phyloP scores from a whole-genome alignment of 2,113 vertebrate species.

The Otolemur garnettii region DNA sequence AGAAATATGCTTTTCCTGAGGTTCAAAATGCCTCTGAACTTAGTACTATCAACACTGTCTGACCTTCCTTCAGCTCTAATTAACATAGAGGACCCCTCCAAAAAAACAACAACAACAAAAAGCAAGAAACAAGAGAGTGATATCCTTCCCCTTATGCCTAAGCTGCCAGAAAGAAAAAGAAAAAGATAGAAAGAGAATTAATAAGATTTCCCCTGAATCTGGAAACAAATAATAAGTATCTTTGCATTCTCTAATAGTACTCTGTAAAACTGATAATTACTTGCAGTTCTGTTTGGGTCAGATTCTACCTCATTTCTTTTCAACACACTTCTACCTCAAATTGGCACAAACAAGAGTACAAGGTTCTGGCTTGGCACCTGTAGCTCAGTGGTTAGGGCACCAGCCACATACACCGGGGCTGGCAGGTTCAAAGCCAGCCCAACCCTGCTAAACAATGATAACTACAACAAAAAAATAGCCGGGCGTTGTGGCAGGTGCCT shows the following conservation, averaged over 20 bases:
- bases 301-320: slow-evolving; percentile 73
- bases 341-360: slow-evolving; percentile 43
- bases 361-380: not conserved
- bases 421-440: too few species aligned
- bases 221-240: not conserved
- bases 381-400: too few species aligned
- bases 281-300: not conserved
- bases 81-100: not conserved
- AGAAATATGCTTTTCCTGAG: not conserved
- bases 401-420: too few species aligned
- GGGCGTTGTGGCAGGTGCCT: too few species aligned
- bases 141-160: not conserved
- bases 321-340: slow-evolving; percentile 69
- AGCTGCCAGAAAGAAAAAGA: not conserved
- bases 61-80: not conserved
- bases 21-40: not conserved
- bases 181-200: not conserved
- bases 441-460: too few species aligned
- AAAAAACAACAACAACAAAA: not conserved
- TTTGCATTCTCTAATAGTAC: not conserved
- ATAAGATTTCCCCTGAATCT: not conserved
- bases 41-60: not conserved
- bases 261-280: not conserved
- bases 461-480: too few species aligned
- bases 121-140: not conserved